A percentile compares a stretch with the other conserved stretches of the same genome.
Evolutionary conservation across 2,797 vertebrate genomes (phyloP).

Genomic region (Dendrocincla tyrannina): DNA sequence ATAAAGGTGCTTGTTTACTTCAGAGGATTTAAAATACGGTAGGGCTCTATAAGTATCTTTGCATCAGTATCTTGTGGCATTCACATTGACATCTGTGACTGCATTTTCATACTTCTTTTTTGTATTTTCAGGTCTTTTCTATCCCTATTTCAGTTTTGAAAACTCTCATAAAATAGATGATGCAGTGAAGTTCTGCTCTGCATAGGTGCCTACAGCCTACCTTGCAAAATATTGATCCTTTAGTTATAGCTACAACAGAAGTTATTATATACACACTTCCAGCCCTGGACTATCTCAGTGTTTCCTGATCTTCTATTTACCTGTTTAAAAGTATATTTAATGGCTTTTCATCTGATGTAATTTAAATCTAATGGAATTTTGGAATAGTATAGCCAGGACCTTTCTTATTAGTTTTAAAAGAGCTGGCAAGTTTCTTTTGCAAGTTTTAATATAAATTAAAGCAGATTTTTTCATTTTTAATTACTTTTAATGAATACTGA

Average conservation of each 20-base stretch:
- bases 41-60: background rate
- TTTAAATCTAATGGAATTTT: constrained; percentile 3
- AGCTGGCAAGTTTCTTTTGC: background rate
- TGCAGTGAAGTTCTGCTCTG: background rate
- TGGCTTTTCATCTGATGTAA: background rate
- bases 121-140: background rate
- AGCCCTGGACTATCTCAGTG: background rate
- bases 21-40: background rate
- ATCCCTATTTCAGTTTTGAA: background rate
- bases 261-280: background rate
- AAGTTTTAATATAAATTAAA: background rate
- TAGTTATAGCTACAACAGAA: background rate
- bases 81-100: background rate
- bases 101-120: background rate
- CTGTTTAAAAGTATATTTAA: constrained; percentile 1
- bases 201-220: background rate
- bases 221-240: background rate
- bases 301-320: background rate
- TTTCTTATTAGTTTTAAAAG: background rate
- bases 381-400: background rate
- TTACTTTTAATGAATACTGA: constrained; percentile 49
- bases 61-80: background rate
- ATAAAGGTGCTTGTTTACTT: background rate
- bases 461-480: constrained; percentile 18
- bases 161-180: background rate